phyloP scores from a whole-genome alignment of 2,113 vertebrate species.

The Labrus mixtus region DNA sequence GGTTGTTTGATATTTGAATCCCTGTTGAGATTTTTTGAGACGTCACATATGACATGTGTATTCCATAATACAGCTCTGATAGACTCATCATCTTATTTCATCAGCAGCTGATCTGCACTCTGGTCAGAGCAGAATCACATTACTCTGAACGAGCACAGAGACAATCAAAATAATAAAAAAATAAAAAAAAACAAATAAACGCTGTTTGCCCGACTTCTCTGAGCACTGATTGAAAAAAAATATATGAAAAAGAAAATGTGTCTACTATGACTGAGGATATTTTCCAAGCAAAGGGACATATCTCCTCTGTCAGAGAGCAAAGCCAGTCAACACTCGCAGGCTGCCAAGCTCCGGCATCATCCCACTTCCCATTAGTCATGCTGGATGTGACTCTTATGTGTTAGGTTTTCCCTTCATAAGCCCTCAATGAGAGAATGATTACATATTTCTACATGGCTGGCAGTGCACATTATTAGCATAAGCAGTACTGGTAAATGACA shows the following conservation, averaged over 20 bases:
- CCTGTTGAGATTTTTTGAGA: too few species aligned
- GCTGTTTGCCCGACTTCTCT: background rate
- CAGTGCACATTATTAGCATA: constrained; percentile 71
- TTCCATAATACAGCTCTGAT: background rate
- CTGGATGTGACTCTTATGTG: constrained; percentile 64
- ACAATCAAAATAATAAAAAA: constrained; percentile 13
- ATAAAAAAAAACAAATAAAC: constrained; percentile 1
- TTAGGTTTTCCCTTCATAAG: constrained; percentile 60
- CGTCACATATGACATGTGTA: too few species aligned
- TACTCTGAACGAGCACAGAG: background rate
- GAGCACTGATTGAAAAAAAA: constrained; percentile 4
- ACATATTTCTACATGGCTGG: constrained; percentile 76
- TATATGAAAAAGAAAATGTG: constrained; percentile 16
- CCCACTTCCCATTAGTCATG: constrained; percentile 72
- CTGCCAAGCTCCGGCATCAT: constrained; percentile 52
- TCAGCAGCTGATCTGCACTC: background rate
- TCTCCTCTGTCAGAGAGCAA: constrained; percentile 32
- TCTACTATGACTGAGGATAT: constrained; percentile 24
- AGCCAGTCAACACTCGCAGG: constrained; percentile 49
- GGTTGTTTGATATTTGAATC: too few species aligned
- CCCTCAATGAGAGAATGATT: constrained; percentile 77
- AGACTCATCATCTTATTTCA: constrained; percentile 13
- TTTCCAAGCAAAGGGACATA: constrained; percentile 45
- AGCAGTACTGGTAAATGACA: constrained; percentile 67
- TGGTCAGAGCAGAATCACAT: background rate